Evolutionary conservation across 2,888 invertebrate species (phyloP).

Genomic region (Leucophenga montana): DNA sequence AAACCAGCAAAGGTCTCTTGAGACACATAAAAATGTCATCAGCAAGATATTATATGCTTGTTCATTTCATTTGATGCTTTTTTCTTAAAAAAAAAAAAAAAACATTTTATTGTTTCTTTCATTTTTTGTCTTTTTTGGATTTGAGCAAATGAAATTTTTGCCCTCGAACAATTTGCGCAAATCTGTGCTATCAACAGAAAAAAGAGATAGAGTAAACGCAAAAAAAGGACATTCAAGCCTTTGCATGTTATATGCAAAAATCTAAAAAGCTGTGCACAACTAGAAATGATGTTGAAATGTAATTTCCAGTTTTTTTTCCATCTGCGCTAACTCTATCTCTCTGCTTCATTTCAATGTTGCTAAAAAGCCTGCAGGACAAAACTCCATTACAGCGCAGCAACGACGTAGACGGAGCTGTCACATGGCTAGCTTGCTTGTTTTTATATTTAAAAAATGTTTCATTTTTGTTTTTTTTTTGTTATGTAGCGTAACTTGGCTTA

Average conservation of each 20-base stretch:
- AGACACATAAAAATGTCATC: slow-evolving; percentile 24
- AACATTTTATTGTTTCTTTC: neutral
- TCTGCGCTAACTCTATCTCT: neutral
- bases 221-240: neutral
- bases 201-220: neutral
- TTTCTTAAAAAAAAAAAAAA: too few relatives aligned
- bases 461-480: slow-evolving; percentile 6
- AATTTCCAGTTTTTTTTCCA: slow-evolving; percentile 58
- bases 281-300: slow-evolving; percentile 50
- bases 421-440: slow-evolving; percentile 1
- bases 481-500: neutral
- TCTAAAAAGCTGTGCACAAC: neutral
- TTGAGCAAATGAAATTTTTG: slow-evolving; percentile 20
- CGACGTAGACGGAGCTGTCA: neutral
- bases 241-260: neutral
- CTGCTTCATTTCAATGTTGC: slow-evolving; percentile 4
- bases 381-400: neutral
- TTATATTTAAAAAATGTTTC: neutral
- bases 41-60: slow-evolving; percentile 11
- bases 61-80: slow-evolving; percentile 12
- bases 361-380: slow-evolving; percentile 27
- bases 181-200: slow-evolving; percentile 20
- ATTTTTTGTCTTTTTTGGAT: neutral
- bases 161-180: slow-evolving; percentile 25
- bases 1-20: slow-evolving; percentile 10